phyloP scores from a whole-genome alignment of 2,888 invertebrate species.

The Griposia aprilina region DNA sequence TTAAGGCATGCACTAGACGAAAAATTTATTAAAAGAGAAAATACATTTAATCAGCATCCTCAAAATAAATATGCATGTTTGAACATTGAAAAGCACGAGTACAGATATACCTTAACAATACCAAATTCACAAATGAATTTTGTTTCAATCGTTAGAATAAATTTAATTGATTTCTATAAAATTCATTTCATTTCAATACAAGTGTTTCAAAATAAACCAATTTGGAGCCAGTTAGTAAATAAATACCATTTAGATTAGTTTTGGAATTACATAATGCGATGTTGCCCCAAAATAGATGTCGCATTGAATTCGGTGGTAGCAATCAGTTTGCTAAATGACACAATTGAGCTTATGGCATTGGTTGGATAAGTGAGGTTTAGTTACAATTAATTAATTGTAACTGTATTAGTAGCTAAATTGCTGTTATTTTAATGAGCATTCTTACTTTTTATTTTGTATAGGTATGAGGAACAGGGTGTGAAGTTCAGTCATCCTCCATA shows the following conservation, averaged over 20 bases:
- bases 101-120: neutral
- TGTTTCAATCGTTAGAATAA: slow-evolving; percentile 25
- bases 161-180: slow-evolving; percentile 47
- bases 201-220: slow-evolving; percentile 52
- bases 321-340: slow-evolving; percentile 45
- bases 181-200: slow-evolving; percentile 26
- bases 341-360: slow-evolving; percentile 8
- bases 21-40: neutral
- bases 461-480: too few species aligned
- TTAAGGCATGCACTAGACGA: too few species aligned
- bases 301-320: slow-evolving; percentile 34
- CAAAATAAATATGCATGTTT: too few species aligned
- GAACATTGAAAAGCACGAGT: neutral
- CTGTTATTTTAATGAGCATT: too few species aligned
- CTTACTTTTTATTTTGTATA: too few species aligned
- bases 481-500: too few species aligned
- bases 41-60: neutral
- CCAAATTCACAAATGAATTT: slow-evolving; percentile 9
- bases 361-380: neutral
- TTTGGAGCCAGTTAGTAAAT: slow-evolving; percentile 43
- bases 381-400: neutral
- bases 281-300: slow-evolving; percentile 22
- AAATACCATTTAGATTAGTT: slow-evolving; percentile 51
- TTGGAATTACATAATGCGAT: slow-evolving; percentile 34
- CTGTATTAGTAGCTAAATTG: neutral